These are phyloP conservation scores for Anthopleura sola DNA, from an alignment of 64 coral and sea anemone species.

Conservation along the genomic window DNA sequence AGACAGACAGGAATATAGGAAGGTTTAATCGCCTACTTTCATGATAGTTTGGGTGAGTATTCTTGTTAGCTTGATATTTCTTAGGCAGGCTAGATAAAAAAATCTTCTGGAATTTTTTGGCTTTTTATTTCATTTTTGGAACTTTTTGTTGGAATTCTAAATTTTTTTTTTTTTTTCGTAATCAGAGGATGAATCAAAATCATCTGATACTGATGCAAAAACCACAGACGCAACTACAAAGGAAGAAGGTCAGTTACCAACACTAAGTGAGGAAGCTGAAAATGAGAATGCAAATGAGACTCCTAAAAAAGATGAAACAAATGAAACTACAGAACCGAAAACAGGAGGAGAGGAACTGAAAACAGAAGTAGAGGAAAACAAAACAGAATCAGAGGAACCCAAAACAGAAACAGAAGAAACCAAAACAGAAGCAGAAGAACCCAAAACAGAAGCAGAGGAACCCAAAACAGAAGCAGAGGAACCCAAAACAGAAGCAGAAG, in stretches of 20 bases:
- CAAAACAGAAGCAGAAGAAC: not conserved
- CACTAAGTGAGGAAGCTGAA: conserved; percentile 22
- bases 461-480: not conserved
- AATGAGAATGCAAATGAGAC: conserved; percentile 11
- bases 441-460: not conserved
- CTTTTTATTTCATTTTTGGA: not conserved
- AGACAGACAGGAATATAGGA: not conserved
- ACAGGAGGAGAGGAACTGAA: not conserved
- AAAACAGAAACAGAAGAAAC: not conserved
- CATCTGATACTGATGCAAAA: conserved; percentile 5
- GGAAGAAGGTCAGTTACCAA: conserved; percentile 21
- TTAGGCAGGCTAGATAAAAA: not conserved
- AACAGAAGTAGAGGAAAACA: not conserved
- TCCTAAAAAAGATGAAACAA: not conserved
- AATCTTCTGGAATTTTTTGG: not conserved
- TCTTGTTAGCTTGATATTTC: not conserved
- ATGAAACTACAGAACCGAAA: not conserved
- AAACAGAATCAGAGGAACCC: not conserved
- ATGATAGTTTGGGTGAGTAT: not conserved
- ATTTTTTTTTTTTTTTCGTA: not conserved
- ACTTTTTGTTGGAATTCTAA: not conserved
- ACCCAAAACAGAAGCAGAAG: not conserved
- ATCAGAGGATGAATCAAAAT: conserved; percentile 59
- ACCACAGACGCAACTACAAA: conserved; percentile 8
- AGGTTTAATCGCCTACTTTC: not conserved